A percentile compares a stretch with the other conserved stretches of the same genome.
phyloP scores from a whole-genome alignment of 2,888 invertebrate species.

The Nomada goodeniana region DNA sequence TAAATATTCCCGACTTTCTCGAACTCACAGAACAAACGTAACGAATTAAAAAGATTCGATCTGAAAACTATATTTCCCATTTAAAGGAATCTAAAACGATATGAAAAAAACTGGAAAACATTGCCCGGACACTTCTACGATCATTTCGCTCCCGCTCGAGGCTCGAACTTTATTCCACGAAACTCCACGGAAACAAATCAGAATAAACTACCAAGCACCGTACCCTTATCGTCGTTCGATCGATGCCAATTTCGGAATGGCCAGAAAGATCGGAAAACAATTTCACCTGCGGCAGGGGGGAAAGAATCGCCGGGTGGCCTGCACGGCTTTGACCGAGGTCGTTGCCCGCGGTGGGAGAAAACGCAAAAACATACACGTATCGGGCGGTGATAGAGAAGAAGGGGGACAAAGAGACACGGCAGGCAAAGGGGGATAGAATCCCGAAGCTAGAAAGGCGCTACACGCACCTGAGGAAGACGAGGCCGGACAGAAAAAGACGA shows the following conservation, averaged over 20 bases:
- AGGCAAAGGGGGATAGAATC: constrained; percentile 67
- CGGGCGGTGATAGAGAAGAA: constrained; percentile 57
- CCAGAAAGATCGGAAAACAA: not conserved
- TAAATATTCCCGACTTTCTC: no score
- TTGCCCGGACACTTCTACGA: no score
- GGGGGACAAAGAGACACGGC: constrained; percentile 62
- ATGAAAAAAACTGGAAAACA: no score
- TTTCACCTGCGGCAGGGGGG: not conserved
- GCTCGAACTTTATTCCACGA: no score
- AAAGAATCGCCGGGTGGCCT: constrained; percentile 3
- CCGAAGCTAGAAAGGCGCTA: constrained; percentile 63
- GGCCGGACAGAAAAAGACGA: constrained; percentile 40
- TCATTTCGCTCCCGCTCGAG: no score
- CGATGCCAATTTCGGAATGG: not conserved
- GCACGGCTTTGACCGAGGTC: constrained; percentile 49
- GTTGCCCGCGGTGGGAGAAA: constrained; percentile 61
- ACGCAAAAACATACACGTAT: constrained; percentile 67
- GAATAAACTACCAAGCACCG: not conserved
- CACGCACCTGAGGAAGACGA: constrained; percentile 55
- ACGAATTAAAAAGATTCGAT: no score
- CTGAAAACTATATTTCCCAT: no score
- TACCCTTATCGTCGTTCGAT: not conserved
- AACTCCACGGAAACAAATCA: not conserved
- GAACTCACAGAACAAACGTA: no score
- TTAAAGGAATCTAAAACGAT: no score